Percentiles rank a stretch among this genome's conserved stretches.
Evolutionary conservation across 2,888 invertebrate genomes (phyloP).

Genomic region (Tipula vernalis): DNA sequence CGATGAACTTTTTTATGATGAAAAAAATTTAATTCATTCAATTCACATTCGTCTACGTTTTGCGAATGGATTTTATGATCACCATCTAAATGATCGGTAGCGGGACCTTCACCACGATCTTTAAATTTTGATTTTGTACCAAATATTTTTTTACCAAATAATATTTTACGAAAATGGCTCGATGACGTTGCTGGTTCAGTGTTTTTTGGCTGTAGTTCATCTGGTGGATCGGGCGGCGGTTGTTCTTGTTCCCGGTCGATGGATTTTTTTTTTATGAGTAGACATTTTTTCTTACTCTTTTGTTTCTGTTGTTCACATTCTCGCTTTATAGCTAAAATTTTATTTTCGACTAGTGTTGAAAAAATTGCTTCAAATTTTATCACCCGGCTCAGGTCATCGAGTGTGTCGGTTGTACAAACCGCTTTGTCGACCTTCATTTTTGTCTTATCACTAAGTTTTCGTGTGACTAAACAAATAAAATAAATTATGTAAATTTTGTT

Average conservation of each 20-base stretch:
- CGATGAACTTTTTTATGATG: not conserved
- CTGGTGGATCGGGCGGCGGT: not conserved
- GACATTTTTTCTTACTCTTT: not conserved
- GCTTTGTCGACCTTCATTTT: conserved; percentile 29
- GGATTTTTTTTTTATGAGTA: not conserved
- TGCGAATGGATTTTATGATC: not conserved
- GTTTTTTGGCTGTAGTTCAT: conserved; percentile 7
- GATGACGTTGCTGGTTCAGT: not conserved
- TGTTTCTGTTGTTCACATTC: conserved; percentile 31
- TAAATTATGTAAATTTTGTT: not conserved
- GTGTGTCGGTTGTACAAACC: conserved; percentile 34
- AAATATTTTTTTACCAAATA: conserved; percentile 30
- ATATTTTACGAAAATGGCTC: conserved; percentile 28
- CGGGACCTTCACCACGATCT: conserved; percentile 10
- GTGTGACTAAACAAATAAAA: not conserved
- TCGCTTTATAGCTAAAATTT: conserved; percentile 34
- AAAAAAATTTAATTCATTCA: not conserved
- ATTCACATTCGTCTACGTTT: not conserved
- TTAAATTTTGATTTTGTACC: conserved; percentile 15
- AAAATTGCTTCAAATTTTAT: conserved; percentile 35
- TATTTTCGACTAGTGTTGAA: conserved; percentile 32
- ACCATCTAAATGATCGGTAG: not conserved
- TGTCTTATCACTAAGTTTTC: not conserved
- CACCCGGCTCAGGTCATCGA: conserved; percentile 30
- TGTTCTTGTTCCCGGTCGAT: not conserved